phyloP scores from a whole-genome alignment of 1,140 invertebrate genomes.

The Trachelipus rathkii region DNA sequence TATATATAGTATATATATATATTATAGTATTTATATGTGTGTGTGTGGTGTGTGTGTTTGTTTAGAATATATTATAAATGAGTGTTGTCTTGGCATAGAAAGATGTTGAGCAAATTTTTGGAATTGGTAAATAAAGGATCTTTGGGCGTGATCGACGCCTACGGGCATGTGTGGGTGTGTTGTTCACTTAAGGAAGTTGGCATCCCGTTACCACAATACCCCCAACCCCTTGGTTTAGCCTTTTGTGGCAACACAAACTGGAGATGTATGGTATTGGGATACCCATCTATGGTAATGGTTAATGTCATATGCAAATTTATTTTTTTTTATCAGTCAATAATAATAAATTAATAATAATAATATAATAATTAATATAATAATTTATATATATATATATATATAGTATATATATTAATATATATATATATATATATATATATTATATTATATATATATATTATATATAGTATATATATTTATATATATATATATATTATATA shows the following conservation, averaged over 20 bases:
- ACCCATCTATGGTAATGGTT: not conserved
- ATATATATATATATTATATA: not conserved
- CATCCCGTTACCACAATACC: not conserved
- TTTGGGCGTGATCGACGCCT: not conserved
- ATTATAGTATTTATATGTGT: too few species aligned
- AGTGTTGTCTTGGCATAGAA: too few species aligned
- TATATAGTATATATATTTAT: not conserved
- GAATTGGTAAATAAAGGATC: too few species aligned
- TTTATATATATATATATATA: conserved; percentile 5
- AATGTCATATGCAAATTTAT: not conserved
- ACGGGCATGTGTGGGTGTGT: not conserved
- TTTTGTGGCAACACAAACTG: too few species aligned
- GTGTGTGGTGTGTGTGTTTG: too few species aligned
- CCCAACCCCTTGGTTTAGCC: not conserved
- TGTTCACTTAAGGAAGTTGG: conserved; percentile 1
- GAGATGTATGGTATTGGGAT: not conserved
- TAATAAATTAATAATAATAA: too few species aligned
- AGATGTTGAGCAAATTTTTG: too few species aligned
- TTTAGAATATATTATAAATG: too few species aligned
- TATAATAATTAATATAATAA: too few species aligned
- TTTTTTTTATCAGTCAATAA: not conserved
- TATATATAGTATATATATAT: too few species aligned
- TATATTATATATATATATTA: not conserved
- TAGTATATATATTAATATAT: not conserved
- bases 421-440: conserved; percentile 15